These are phyloP conservation scores for Kuschelorhynchus macadamiae DNA, from an alignment of 2,888 invertebrate genomes.

Conservation along the genomic window DNA sequence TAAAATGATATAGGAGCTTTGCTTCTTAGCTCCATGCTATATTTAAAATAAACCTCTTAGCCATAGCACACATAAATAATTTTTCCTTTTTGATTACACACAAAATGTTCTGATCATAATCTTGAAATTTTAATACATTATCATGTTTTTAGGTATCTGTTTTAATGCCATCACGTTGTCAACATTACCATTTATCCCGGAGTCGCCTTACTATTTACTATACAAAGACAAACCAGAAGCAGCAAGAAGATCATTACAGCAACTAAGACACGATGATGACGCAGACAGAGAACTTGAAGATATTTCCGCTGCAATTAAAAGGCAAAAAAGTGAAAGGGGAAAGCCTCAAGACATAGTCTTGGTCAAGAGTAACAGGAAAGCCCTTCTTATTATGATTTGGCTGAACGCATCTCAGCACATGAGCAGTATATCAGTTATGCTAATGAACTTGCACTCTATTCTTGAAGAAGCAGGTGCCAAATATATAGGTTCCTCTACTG, in stretches of 20 bases:
- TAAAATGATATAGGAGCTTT: too few relatives aligned
- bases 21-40: too few relatives aligned
- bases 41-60: too few relatives aligned
- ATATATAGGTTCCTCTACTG: constrained; percentile 60
- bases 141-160: constrained; percentile 48
- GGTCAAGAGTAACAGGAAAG: constrained; percentile 66
- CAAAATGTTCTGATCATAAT: too few relatives aligned
- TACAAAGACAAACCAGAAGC: constrained; percentile 61
- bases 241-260: constrained; percentile 60
- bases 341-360: constrained; percentile 63
- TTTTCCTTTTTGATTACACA: too few relatives aligned
- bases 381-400: constrained; percentile 65
- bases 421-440: constrained; percentile 67
- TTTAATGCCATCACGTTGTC: constrained; percentile 58
- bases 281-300: constrained; percentile 63
- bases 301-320: constrained; percentile 62
- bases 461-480: constrained; percentile 64
- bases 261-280: constrained; percentile 59
- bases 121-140: too few relatives aligned
- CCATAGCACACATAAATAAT: too few relatives aligned
- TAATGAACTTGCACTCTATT: constrained; percentile 67
- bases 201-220: constrained; percentile 66
- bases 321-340: constrained; percentile 64
- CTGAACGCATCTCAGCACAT: constrained; percentile 67
- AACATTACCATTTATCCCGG: constrained; percentile 66